Base-by-base conservation (phyloP, 2,113 vertebrate genomes). In the Picathartes gymnocephalus region DNA sequence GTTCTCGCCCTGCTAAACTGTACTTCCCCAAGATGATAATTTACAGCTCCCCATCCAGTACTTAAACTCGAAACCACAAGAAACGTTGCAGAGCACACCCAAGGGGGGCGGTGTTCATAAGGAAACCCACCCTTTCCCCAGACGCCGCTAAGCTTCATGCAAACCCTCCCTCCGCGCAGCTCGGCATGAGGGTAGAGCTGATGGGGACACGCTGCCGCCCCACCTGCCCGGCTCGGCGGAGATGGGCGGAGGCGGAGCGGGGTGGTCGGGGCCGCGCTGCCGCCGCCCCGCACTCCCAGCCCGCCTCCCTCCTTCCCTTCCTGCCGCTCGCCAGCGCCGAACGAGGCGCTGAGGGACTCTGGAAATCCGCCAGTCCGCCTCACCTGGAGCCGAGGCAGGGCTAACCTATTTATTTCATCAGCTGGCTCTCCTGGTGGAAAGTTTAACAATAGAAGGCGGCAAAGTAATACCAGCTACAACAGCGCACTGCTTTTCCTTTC, bases 371-470 rank as follows among this genome's bases (percentile, higher is more conserved):
- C 90, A 83, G 10, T 35, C 27, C 76, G 68, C 10, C 47, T 78
- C 92, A 92, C 87, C 92, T 91, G 74, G 56, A 56, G 33, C 61
- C 19, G 28, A 74, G 64, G 87, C 77, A 82, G 66, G 88, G 79
- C 83, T 48, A 72, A 90, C 93, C 74, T 37, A 79, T 76, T 89
- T 93, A 76, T 90, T 95, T 90, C 91, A 93, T 82, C 94, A 82
- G 69, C 88, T 54, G 81, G 79, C 93, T 83, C 95, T 91, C 64
- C 82, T 53, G n/a, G 70, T 47, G 60, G 72, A 97, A 98, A 98
- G 97, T 98, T 98, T 95, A 97, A 91, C 74, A 82, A 92, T 79
- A 79, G 77, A 74, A 96, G 22, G 73, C 85, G 90, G 70, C 66
- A 86, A 88, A 93, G 76, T 73, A 81, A 11, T 14, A 62, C 8